A percentile compares a stretch with the other conserved stretches of the same genome.
These are phyloP conservation scores for Ellobius talpinus DNA, from an alignment of 2,113 vertebrate species.

Conservation along the genomic window DNA sequence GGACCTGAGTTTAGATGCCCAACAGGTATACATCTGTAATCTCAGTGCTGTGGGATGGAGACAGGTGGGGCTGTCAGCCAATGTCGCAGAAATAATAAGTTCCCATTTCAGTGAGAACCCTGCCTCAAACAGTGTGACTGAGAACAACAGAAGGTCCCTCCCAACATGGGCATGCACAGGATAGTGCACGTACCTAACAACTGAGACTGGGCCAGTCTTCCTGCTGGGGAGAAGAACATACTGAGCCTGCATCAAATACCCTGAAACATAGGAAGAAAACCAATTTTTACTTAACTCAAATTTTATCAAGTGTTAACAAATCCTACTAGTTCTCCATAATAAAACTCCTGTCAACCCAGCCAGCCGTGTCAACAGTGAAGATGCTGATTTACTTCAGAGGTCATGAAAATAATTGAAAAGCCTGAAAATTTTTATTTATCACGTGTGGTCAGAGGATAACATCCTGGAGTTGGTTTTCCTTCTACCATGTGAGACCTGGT, in stretches of 20 bases:
- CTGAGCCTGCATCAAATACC: slow-evolving; percentile 2
- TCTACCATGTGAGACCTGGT: neutral
- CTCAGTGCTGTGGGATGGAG: neutral
- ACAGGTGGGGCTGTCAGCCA: neutral
- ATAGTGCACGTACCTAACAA: neutral
- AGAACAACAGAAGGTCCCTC: neutral
- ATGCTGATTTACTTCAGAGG: neutral
- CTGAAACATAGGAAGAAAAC: slow-evolving; percentile 19
- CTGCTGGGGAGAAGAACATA: neutral
- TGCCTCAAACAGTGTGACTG: neutral
- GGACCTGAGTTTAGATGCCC: neutral
- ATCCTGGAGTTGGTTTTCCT: neutral
- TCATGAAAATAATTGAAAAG: slow-evolving; percentile 16
- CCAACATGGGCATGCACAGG: neutral
- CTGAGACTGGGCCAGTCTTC: neutral
- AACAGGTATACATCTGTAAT: neutral
- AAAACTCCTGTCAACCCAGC: slow-evolving; percentile 24
- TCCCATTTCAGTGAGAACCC: neutral
- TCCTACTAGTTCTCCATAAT: neutral
- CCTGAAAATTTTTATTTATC: neutral
- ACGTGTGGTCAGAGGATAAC: neutral
- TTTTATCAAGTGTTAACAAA: neutral
- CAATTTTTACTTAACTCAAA: slow-evolving; percentile 33
- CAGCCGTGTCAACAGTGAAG: neutral
- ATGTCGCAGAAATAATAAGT: neutral